phyloP scores from a whole-genome alignment of 1,140 invertebrate genomes.

The Drosophila pallidifrons region DNA sequence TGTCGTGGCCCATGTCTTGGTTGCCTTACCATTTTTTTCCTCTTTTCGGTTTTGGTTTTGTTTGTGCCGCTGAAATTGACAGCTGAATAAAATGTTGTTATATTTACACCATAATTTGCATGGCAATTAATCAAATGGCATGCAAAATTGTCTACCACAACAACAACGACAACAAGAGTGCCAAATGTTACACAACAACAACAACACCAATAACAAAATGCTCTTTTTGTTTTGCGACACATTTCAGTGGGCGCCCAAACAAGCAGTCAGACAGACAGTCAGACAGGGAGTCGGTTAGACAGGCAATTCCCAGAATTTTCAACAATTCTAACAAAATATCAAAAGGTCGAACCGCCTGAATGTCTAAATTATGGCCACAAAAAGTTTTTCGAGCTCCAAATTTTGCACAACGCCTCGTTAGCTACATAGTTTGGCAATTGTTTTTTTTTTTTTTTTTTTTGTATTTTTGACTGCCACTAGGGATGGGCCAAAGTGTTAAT shows the following conservation, averaged over 20 bases:
- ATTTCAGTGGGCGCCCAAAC: constrained; percentile 44
- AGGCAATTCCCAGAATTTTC: constrained; percentile 44
- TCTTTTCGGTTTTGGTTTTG: constrained; percentile 36
- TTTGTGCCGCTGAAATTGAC: constrained; percentile 69
- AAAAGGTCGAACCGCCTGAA: constrained; percentile 70
- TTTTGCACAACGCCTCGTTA: constrained; percentile 58
- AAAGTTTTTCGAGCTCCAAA: constrained; percentile 18
- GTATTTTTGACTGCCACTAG: constrained; percentile 5
- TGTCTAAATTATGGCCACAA: constrained; percentile 74
- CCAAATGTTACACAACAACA: constrained; percentile 46
- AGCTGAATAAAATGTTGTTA: constrained; percentile 84
- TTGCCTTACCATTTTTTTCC: constrained; percentile 44
- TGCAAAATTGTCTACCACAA: constrained; percentile 70
- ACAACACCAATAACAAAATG: constrained; percentile 21
- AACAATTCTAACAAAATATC: constrained; percentile 47
- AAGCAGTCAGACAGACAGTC: not conserved
- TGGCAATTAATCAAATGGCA: constrained; percentile 84
- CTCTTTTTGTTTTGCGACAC: constrained; percentile 56
- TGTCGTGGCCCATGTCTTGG: constrained; percentile 71
- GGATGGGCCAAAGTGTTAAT: constrained; percentile 25
- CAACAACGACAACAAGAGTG: constrained; percentile 31
- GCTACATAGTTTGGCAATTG: constrained; percentile 12
- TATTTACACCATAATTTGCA: constrained; percentile 84
- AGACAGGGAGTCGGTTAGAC: not conserved
- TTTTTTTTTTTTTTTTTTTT: no score